phyloP scores from a whole-genome alignment of 2,113 vertebrate genomes.

The Smithornis capensis region DNA sequence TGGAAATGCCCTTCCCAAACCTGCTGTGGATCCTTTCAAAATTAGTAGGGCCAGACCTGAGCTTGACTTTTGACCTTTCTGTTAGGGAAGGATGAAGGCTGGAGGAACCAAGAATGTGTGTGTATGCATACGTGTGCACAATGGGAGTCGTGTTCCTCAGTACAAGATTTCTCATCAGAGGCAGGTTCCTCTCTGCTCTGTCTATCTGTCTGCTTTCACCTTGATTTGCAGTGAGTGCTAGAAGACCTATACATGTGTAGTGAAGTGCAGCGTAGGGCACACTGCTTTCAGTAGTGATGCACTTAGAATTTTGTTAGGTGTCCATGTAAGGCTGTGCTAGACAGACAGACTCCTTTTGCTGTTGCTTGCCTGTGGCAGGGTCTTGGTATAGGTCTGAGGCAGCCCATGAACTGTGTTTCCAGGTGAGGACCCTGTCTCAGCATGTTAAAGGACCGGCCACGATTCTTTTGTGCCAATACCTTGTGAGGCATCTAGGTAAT shows the following conservation, averaged over 20 bases:
- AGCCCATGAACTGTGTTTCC: background rate
- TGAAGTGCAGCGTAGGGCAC: rapidly evolving
- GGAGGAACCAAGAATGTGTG: background rate
- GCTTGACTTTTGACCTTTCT: background rate
- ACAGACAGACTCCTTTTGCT: background rate
- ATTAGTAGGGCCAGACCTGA: background rate
- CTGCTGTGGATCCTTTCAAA: background rate
- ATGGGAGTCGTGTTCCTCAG: background rate
- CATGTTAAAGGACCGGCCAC: background rate
- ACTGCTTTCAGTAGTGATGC: background rate
- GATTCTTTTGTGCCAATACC: background rate
- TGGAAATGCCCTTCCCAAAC: background rate
- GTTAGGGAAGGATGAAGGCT: background rate
- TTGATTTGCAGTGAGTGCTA: background rate
- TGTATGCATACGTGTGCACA: rapidly evolving
- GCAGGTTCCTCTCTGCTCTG: background rate
- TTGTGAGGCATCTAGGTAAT: background rate
- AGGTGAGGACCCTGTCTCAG: background rate
- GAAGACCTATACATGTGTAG: rapidly evolving
- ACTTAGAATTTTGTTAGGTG: background rate
- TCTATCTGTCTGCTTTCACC: background rate
- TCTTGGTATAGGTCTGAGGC: background rate
- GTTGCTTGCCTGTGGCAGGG: background rate
- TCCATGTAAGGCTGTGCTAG: background rate
- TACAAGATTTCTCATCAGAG: rapidly evolving